Conservation (phyloP, 2,113 vertebrate genomes). For the Sceloporus tristichus region DNA sequence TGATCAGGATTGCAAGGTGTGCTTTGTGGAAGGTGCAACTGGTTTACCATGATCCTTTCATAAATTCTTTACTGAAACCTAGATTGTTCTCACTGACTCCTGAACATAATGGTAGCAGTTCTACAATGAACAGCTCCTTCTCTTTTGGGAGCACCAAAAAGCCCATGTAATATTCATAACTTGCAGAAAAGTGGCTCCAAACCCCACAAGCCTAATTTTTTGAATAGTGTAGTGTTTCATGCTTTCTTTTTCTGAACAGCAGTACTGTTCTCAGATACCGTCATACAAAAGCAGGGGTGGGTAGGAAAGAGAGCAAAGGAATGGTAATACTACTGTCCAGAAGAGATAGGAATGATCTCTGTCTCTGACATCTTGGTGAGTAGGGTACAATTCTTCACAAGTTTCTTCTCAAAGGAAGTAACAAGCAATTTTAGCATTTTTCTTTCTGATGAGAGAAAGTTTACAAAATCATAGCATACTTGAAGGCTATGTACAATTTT, state of each 20-base stretch:
- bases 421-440: no score
- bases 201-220: neutral
- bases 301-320: neutral
- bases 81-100: neutral
- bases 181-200: neutral
- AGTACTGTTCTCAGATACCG: neutral
- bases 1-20: neutral
- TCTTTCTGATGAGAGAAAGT: no score
- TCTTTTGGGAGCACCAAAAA: neutral
- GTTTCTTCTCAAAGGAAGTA: no score
- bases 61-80: neutral
- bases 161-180: neutral
- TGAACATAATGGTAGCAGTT: neutral
- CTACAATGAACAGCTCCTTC: neutral
- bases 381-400: no score
- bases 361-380: no score
- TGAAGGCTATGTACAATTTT: no score
- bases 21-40: neutral
- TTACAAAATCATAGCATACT: no score
- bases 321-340: neutral
- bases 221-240: neutral
- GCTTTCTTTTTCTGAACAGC: neutral
- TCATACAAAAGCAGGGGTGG: neutral
- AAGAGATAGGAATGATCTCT: no score
- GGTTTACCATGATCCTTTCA: slow-evolving; percentile 2